Conservation (phyloP, 2,888 invertebrate genomes). For the Cantharis rufa region DNA sequence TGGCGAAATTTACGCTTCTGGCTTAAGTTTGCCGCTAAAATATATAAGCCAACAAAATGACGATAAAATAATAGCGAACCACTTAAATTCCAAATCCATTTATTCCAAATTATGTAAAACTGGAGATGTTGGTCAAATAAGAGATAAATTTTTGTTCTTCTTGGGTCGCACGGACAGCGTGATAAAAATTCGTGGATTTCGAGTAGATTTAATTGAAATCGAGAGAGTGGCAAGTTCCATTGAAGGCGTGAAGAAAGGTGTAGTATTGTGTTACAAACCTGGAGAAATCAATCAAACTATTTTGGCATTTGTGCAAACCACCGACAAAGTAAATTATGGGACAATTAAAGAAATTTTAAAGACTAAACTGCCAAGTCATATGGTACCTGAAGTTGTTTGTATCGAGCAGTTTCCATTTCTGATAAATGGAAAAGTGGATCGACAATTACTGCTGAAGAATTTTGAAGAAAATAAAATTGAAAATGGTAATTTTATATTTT, state of each 20-base stretch:
- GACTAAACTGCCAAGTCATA: slow-evolving; percentile 71
- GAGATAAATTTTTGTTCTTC: slow-evolving; percentile 68
- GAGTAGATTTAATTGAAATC: slow-evolving; percentile 83
- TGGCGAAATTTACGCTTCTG: slow-evolving; percentile 82
- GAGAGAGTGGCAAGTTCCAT: slow-evolving; percentile 71
- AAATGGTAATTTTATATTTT: not conserved
- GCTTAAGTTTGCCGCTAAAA: slow-evolving; percentile 77
- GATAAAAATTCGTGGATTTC: slow-evolving; percentile 79
- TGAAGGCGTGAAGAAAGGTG: slow-evolving; percentile 67
- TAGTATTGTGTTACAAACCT: slow-evolving; percentile 70
- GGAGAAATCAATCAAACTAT: slow-evolving; percentile 74
- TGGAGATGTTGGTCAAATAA: slow-evolving; percentile 80
- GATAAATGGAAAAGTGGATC: slow-evolving; percentile 86
- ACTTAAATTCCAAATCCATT: slow-evolving; percentile 67
- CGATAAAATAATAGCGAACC: slow-evolving; percentile 75
- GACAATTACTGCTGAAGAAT: slow-evolving; percentile 74
- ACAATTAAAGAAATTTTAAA: slow-evolving; percentile 69
- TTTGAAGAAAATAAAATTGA: slow-evolving; percentile 64
- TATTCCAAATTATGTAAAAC: slow-evolving; percentile 78
- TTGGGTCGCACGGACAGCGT: slow-evolving; percentile 86
- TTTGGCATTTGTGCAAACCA: slow-evolving; percentile 64
- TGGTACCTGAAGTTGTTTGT: slow-evolving; percentile 71
- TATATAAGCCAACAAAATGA: slow-evolving; percentile 77
- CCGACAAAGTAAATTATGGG: slow-evolving; percentile 56
- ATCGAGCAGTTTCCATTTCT: slow-evolving; percentile 77